Percentiles rank a stretch among this genome's conserved stretches.
These are phyloP conservation scores for Seriola quinqueradiata DNA, from an alignment of 2,113 vertebrate genomes.

Conservation along the genomic window DNA sequence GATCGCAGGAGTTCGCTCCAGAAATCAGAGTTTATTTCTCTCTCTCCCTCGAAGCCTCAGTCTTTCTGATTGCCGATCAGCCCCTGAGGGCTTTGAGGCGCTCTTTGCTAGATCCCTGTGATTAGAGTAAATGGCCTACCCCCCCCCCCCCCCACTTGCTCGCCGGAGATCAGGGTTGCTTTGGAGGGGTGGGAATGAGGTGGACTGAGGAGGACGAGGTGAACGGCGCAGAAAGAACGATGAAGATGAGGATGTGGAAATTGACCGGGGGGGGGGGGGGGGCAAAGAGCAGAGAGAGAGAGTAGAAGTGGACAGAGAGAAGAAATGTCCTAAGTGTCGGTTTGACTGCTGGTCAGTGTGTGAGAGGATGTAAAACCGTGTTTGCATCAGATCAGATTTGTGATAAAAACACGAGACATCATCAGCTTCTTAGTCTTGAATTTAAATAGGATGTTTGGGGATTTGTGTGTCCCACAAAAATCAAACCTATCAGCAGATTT, in stretches of 20 bases:
- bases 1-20: conserved; percentile 50
- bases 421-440: neutral
- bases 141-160: conserved; percentile 15
- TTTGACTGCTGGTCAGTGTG: conserved; percentile 11
- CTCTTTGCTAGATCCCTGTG: conserved; percentile 79
- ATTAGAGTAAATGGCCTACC: conserved; percentile 81
- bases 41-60: conserved; percentile 57
- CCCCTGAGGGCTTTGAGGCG: conserved; percentile 73
- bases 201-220: conserved; percentile 23
- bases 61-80: conserved; percentile 80
- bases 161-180: conserved; percentile 49
- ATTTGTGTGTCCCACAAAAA: neutral
- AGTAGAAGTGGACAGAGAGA: neutral
- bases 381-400: conserved; percentile 13
- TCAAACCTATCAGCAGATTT: neutral
- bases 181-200: conserved; percentile 26
- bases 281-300: neutral
- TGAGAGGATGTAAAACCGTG: neutral
- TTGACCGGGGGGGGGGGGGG: neutral
- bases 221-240: conserved; percentile 1
- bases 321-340: neutral
- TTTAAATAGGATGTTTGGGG: conserved; percentile 3
- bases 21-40: conserved; percentile 75
- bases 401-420: neutral
- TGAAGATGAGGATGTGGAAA: conserved; percentile 17